Base-by-base conservation (phyloP, 2,113 vertebrate genomes). In the Serilophus lunatus region DNA sequence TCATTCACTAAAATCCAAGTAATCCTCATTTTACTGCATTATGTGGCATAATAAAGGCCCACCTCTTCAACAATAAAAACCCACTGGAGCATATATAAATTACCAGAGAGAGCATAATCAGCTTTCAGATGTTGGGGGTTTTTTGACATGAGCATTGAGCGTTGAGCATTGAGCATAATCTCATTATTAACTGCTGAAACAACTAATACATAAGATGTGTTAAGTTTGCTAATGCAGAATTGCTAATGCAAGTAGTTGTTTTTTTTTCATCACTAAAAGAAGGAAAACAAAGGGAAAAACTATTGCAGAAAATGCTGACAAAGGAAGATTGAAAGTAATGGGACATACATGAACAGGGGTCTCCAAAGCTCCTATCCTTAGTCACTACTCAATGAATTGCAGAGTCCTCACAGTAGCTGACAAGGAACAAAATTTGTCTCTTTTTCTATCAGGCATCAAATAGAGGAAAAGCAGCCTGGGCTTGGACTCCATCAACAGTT, bases 1-100 rank as follows among this genome's bases (percentile, higher is more conserved):
- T 95, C 75, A 96, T 88, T 25, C 56, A 54, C 92, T 95, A 91
- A 94, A 93, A 96, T 50, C 77, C 79, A 93, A 95, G 89, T 92
- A 95, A 95, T 85, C 90, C 85, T 97, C 71, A 92, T 40, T 86
- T 91, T 95, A 93, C 63, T 87, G 84, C 88, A 96, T 86, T 95
- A 78, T 93, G 47, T 63, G 54, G 56, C 51, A 88, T 84, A 97
- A 93, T 93, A 86, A 75, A 84, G 83, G 50, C 54, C 75, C 79
- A 71, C 60, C 90, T 82, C 76, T 93, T 31, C 13, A 61, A 96
- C 68, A 97, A 96, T 71, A 82, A 95, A 96, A 96, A 88, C n/a
- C 38, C 91, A 94, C 25, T 51, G 72, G 92, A 96, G 85, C 89
- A 89, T 91, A 91, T 54, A 63, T 63, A 88, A 97, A 94, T 33